These are phyloP conservation scores for Mechanitis mazaeus DNA, from an alignment of 2,888 invertebrate genomes.

Conservation along the genomic window DNA sequence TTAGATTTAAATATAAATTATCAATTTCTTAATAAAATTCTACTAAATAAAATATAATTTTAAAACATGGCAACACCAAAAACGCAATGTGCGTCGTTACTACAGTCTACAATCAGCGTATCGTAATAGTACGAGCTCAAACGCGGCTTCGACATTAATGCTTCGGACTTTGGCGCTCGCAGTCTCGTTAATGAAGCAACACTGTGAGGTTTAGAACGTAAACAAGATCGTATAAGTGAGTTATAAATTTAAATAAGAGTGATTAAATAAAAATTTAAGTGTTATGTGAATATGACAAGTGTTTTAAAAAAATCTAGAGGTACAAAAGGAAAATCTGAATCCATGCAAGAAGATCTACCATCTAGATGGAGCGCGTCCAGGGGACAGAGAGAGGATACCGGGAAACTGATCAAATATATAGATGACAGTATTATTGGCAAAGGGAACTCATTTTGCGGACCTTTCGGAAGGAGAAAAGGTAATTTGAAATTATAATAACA, in stretches of 20 bases:
- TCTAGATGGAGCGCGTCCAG: constrained; percentile 60
- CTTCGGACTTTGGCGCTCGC: background rate
- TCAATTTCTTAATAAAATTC: constrained; percentile 10
- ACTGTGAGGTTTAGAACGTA: constrained; percentile 9
- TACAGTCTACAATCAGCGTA: constrained; percentile 22
- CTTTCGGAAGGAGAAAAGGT: constrained; percentile 90
- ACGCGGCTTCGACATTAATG: constrained; percentile 21
- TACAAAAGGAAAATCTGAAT: constrained; percentile 71
- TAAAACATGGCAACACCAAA: constrained; percentile 28
- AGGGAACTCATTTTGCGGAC: constrained; percentile 87
- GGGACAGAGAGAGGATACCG: constrained; percentile 79
- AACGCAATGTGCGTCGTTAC: constrained; percentile 31
- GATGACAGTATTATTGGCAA: constrained; percentile 89
- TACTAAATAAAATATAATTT: constrained; percentile 27
- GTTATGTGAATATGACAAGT: constrained; percentile 72
- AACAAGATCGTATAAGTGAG: constrained; percentile 12
- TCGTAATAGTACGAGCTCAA: constrained; percentile 22
- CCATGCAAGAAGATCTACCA: constrained; percentile 73
- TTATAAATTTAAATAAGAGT: constrained; percentile 17
- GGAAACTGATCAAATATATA: constrained; percentile 85
- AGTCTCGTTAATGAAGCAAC: constrained; percentile 19
- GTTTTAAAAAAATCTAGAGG: constrained; percentile 71
- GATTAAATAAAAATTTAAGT: constrained; percentile 36
- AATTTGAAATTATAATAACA: constrained; percentile 20
- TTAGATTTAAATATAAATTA: too few relatives aligned